These are phyloP conservation scores for Ferrisia virgata DNA, from an alignment of 2,888 invertebrate genomes.

Conservation along the genomic window DNA sequence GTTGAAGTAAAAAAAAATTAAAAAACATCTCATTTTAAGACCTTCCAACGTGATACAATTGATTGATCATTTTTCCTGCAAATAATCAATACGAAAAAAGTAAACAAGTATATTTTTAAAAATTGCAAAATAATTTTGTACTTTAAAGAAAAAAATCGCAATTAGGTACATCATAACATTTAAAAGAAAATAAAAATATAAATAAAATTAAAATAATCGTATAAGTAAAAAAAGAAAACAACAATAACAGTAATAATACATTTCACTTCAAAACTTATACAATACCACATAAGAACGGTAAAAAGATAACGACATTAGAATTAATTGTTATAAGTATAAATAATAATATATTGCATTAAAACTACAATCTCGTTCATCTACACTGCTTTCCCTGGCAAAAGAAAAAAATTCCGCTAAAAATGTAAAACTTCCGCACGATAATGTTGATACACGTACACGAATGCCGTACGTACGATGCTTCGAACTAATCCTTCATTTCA, in stretches of 20 bases:
- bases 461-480: background rate
- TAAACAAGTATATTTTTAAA: slow-evolving; percentile 39
- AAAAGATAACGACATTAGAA: slow-evolving; percentile 29
- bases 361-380: slow-evolving; percentile 8
- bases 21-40: no score
- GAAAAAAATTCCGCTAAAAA: background rate
- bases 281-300: slow-evolving; percentile 10
- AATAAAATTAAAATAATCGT: slow-evolving; percentile 8
- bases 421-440: background rate
- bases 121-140: slow-evolving; percentile 33
- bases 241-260: slow-evolving; percentile 4
- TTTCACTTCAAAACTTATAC: background rate
- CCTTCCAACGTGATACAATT: no score
- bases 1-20: no score
- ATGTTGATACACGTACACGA: background rate
- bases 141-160: slow-evolving; percentile 21
- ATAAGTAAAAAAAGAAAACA: background rate
- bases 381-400: background rate
- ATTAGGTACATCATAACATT: slow-evolving; percentile 1
- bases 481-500: background rate
- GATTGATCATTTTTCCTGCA: no score
- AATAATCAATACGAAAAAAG: background rate
- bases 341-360: slow-evolving; percentile 29
- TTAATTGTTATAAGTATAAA: slow-evolving; percentile 15
- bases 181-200: slow-evolving; percentile 6